These are phyloP conservation scores for Diarsia dahlii DNA, from an alignment of 2,888 invertebrate genomes.

Conservation along the genomic window DNA sequence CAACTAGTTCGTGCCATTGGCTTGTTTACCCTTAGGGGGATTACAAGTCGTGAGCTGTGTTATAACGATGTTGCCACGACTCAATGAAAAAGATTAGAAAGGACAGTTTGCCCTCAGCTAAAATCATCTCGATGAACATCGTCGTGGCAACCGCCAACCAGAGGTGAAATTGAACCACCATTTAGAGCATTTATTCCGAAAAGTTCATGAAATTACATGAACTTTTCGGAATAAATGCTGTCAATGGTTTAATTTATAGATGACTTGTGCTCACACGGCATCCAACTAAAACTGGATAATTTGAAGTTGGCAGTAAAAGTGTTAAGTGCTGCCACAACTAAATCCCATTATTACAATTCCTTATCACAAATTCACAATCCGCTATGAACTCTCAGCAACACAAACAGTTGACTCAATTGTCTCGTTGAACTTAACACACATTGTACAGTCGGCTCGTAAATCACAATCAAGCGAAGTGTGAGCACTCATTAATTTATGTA, in stretches of 20 bases:
- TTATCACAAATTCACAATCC: constrained; percentile 41
- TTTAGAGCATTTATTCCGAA: background rate
- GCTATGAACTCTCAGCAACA: constrained; percentile 65
- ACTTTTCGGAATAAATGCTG: too few species aligned
- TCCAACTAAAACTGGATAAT: too few species aligned
- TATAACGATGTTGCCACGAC: too few species aligned
- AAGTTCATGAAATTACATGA: background rate
- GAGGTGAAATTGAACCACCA: background rate
- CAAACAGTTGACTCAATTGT: constrained; percentile 67
- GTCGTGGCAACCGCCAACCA: background rate
- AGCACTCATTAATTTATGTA: constrained; percentile 48
- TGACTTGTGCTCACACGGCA: too few species aligned
- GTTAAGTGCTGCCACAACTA: background rate
- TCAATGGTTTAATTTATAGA: background rate
- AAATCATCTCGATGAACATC: background rate
- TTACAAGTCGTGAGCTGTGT: too few species aligned
- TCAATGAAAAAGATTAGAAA: background rate
- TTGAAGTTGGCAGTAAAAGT: too few species aligned
- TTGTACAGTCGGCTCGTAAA: constrained; percentile 39
- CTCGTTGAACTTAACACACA: constrained; percentile 62
- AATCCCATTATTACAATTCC: constrained; percentile 11
- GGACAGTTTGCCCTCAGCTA: background rate
- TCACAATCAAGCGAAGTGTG: constrained; percentile 51
- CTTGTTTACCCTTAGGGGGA: too few species aligned
- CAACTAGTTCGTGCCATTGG: too few species aligned